Conservation (phyloP, 1,140 invertebrate species). For the Macrobrachium rosenbergii region DNA sequence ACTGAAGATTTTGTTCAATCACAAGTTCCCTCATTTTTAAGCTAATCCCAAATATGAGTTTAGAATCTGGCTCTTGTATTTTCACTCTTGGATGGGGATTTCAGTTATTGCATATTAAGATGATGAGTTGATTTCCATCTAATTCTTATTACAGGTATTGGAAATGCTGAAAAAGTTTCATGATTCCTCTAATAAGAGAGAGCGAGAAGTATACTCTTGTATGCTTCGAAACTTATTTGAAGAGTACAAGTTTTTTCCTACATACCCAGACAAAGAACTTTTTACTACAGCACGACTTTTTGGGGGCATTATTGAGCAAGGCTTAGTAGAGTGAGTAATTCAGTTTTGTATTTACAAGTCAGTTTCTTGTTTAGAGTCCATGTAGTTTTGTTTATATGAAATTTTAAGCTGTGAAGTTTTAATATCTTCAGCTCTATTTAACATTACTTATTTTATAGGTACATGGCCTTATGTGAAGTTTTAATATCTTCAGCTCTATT, state of each 20-base stretch:
- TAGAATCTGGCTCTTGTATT: too few species aligned
- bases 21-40: too few species aligned
- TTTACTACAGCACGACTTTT: conserved; percentile 98
- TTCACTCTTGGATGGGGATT: too few species aligned
- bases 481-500: not conserved
- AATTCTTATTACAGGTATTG: conserved; percentile 83
- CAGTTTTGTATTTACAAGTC: not conserved
- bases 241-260: conserved; percentile 97
- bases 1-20: too few species aligned
- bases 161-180: conserved; percentile 97
- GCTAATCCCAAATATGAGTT: too few species aligned
- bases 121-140: not conserved
- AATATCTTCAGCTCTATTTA: not conserved
- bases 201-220: conserved; percentile 94
- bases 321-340: conserved; percentile 81
- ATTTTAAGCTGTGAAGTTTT: not conserved
- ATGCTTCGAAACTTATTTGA: conserved; percentile 99
- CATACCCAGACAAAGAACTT: conserved; percentile 98
- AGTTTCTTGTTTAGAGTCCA: not conserved
- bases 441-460: conserved; percentile 71
- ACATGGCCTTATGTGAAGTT: conserved; percentile 82
- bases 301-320: conserved; percentile 97
- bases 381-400: not conserved
- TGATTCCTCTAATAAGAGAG: conserved; percentile 88
- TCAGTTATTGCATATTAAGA: too few species aligned